Percentiles rank a stretch among this genome's conserved stretches.
phyloP scores from a whole-genome alignment of 2,797 vertebrate genomes.

The Periophthalmus magnuspinnatus region DNA sequence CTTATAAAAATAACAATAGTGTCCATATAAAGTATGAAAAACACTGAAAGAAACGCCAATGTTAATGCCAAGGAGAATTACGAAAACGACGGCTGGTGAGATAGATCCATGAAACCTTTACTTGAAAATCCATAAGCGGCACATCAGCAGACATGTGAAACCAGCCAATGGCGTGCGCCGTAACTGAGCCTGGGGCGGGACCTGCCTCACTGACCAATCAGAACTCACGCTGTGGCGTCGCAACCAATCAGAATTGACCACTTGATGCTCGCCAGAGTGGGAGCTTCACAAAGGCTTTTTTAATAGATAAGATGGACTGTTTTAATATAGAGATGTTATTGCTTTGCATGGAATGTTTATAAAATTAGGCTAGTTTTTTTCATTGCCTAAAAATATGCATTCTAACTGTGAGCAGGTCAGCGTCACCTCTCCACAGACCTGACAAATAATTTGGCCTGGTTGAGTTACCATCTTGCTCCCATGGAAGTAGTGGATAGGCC shows the following conservation, averaged over 20 bases:
- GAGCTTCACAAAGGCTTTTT: not conserved
- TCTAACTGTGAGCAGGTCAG: no score
- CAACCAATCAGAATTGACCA: constrained; percentile 49
- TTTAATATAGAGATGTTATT: no score
- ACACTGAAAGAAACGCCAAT: not conserved
- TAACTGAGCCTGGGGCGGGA: not conserved
- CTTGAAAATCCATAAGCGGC: constrained; percentile 1
- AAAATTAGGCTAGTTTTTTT: no score
- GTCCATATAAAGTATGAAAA: not conserved
- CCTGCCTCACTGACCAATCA: constrained; percentile 43
- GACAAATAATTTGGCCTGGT: no score
- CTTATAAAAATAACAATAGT: not conserved
- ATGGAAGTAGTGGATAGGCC: no score
- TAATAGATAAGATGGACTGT: no score
- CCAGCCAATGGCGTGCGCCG: constrained; percentile 39
- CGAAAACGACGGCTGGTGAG: constrained; percentile 23
- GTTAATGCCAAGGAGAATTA: constrained; percentile 17
- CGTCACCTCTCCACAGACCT: no score
- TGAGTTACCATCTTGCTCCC: no score
- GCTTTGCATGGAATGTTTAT: no score
- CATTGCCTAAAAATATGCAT: no score
- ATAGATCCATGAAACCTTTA: constrained; percentile 3
- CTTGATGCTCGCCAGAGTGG: constrained; percentile 44
- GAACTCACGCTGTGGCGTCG: fast-evolving
- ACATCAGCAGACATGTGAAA: constrained; percentile 51